Evolutionary conservation across 2,888 invertebrate species (phyloP), one percentile per base, ranked within the genome.

Genomic region (Smittia sp.): DNA sequence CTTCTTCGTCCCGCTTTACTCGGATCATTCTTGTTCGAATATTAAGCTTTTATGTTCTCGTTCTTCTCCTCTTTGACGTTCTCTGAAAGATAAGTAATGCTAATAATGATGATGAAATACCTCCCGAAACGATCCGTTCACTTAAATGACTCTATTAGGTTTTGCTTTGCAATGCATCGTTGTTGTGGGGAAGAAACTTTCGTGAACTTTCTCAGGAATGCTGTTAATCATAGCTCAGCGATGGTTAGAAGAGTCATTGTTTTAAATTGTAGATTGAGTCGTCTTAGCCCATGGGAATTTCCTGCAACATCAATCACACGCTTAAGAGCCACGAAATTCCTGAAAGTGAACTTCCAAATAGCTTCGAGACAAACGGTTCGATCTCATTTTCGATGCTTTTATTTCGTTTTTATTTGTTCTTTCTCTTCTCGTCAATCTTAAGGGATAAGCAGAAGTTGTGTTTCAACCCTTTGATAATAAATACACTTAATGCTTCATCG

Each of bases 21-120:
- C 9, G 13, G 63, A 63, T 63, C 54, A 27, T 54, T 27, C 15
- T 70, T 20, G 32, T 58, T 52, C 54, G 58, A 70, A 70, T 70
- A 70, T 70, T 58, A 70, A 70, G 58, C 70, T 70, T 38, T 70
- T 41, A 69, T 69, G 52, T 52, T 69, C 27, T 39, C 41, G 63
- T 25, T 63, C 25, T 63, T 63, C 20, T 13, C 11, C 38, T 58
- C n/a, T 39, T 41, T 38, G 41, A n/a, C 38, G 41, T 68, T 68
- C 41, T 46, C 25, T 24, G 13, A 38, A 39, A 25, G 25, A 69
- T n/a, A 38, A 69, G 52, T 65, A 69, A 52, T 58, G 52, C 69
- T 52, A 69, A 69, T 69, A 27, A 70, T 58, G 38, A 70, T 70
- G 70, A 70, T 70, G 58, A 32, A 70, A 70, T 70, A 70, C 70